These are phyloP conservation scores for Drosophila repletoides DNA, from an alignment of 1,140 invertebrate genomes.

Conservation along the genomic window DNA sequence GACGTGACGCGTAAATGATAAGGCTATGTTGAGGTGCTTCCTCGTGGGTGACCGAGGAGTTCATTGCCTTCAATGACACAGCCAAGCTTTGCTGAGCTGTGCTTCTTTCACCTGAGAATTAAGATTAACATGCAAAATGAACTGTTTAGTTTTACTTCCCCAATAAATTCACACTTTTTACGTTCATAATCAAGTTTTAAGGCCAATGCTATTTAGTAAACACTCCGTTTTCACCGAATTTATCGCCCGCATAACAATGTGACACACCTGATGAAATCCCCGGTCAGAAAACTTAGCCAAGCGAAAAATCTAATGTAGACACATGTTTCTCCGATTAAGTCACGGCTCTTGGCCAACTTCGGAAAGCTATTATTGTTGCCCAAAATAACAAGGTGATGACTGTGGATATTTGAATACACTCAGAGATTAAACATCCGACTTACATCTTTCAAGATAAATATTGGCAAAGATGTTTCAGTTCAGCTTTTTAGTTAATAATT, in stretches of 20 bases:
- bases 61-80: constrained; percentile 52
- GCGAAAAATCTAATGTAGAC: constrained; percentile 8
- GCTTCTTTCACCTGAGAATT: constrained; percentile 1
- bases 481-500: too few relatives aligned
- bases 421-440: too few relatives aligned
- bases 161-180: constrained; percentile 46
- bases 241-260: constrained; percentile 49
- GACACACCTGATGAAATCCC: not conserved
- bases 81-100: constrained; percentile 14
- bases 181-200: constrained; percentile 35
- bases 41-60: constrained; percentile 56
- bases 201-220: constrained; percentile 5
- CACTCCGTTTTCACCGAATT: constrained; percentile 21
- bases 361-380: constrained; percentile 54
- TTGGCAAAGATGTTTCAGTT: too few relatives aligned
- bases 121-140: constrained; percentile 5
- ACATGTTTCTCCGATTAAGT: constrained; percentile 41
- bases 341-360: constrained; percentile 58
- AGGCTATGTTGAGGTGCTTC: constrained; percentile 40
- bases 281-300: constrained; percentile 30
- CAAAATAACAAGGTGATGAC: too few relatives aligned
- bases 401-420: too few relatives aligned
- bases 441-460: too few relatives aligned
- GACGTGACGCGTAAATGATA: constrained; percentile 76
- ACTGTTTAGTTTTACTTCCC: not conserved